Evolutionary conservation across 2,797 vertebrate genomes (phyloP), one percentile per base, ranked within the genome.

Genomic region (Fistularia commersonii): DNA sequence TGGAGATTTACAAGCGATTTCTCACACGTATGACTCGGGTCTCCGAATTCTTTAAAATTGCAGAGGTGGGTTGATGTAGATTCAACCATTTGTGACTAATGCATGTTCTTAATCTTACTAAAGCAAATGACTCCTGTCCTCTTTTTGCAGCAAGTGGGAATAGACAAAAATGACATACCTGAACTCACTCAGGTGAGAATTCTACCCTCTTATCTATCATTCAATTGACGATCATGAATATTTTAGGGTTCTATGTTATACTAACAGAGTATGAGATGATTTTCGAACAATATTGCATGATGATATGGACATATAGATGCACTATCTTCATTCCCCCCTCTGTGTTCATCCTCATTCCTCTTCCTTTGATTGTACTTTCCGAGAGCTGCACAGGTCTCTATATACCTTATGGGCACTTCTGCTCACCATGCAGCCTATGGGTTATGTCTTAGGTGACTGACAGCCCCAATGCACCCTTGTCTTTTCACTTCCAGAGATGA

Each of bases 1-100:
- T 99, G 79, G 97, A 99, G 92, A 97, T 99, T 86, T 99, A 99
- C 87, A 99, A 99, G 83, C 91, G 93, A 58, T 99, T 99, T 89
- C 87, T 99, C 64, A 98, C 94, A 43, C 90, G 97, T 76, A 99
- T 99, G 97, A 99, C 95, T 13, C 89, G 94, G 50, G 95, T 99
- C 48, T 98, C 97, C n/a, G 97, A 99, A 79, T 99, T 99, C 82
- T 95, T 99, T 81, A 99, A 98, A 90, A 93, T 98, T 41, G 97
- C 97, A 0, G 96, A 99, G 93, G 97, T 99, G 88, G 75, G 72
- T 66, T 8, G 7, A 2, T 23, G 23, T 23, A 2, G 23, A 32
- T 11, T 45, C 7, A 6, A 9, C 13, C 7, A 39, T 11, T 11
- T 23, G 14, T 34, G 8, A 11, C 15, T 15, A 41, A 1, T 6